Conservation (phyloP, 2,888 invertebrate species). For the Agonopterix heracliana region DNA sequence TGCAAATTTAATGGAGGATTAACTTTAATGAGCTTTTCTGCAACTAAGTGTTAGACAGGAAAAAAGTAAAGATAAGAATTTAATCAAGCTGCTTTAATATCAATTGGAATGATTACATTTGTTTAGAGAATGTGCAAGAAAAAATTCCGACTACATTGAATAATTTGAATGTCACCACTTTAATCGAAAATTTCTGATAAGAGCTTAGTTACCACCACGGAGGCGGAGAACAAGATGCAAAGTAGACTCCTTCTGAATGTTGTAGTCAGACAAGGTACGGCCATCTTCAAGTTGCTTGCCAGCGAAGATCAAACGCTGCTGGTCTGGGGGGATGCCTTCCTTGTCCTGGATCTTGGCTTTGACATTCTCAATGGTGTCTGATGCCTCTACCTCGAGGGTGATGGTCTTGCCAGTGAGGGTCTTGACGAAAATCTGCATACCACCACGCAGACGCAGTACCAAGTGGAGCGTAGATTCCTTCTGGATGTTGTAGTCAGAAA, state of each 20-base stretch:
- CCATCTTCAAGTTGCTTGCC: too few species aligned
- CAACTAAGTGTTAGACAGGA: too few species aligned
- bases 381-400: constrained; percentile 1
- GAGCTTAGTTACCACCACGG: constrained; percentile 7
- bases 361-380: constrained; percentile 10
- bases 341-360: constrained; percentile 21
- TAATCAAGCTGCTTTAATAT: constrained; percentile 26
- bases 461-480: constrained; percentile 11
- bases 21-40: too few species aligned
- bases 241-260: too few species aligned
- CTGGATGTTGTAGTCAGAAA: constrained; percentile 12
- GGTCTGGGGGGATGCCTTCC: constrained; percentile 16
- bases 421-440: not conserved
- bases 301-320: too few species aligned
- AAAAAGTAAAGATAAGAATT: too few species aligned
- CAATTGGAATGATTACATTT: constrained; percentile 41
- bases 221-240: too few species aligned
- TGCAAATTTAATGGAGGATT: too few species aligned
- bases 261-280: too few species aligned
- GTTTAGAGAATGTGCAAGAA: constrained; percentile 15
- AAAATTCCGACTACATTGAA: not conserved
- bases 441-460: constrained; percentile 11
- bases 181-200: not conserved
- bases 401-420: too few species aligned
- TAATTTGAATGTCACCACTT: constrained; percentile 6